Percentiles rank a stretch among this genome's conserved stretches.
Conservation (phyloP, 2,888 invertebrate species). For the Diplazon laetatorius region DNA sequence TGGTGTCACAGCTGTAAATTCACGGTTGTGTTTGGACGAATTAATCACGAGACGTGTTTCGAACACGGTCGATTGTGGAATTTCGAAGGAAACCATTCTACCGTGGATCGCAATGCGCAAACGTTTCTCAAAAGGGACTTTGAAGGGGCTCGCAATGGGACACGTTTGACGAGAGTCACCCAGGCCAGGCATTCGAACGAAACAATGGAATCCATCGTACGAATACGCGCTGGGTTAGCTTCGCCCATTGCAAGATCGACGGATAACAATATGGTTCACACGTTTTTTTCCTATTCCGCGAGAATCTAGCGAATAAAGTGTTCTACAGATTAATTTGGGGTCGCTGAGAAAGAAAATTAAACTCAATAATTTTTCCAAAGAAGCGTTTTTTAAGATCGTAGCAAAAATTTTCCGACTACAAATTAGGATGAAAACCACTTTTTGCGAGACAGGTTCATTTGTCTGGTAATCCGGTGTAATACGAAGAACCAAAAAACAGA, state of each 20-base stretch:
- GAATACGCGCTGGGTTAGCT: slow-evolving; percentile 23
- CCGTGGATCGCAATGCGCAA: not conserved
- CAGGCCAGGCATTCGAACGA: slow-evolving; percentile 1
- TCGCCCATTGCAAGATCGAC: slow-evolving; percentile 4
- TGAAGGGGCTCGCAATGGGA: slow-evolving; percentile 31
- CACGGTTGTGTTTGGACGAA: slow-evolving; percentile 36
- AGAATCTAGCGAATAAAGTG: no score
- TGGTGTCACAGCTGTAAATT: slow-evolving; percentile 13
- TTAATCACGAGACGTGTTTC: slow-evolving; percentile 29
- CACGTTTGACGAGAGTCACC: slow-evolving; percentile 11
- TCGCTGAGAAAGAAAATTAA: no score
- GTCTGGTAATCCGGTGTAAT: no score
- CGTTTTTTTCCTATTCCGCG: no score
- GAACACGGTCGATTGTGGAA: slow-evolving; percentile 22
- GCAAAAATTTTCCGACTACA: no score
- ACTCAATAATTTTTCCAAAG: no score
- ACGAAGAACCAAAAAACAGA: no score
- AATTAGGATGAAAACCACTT: no score
- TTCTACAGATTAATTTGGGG: no score
- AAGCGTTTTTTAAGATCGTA: no score
- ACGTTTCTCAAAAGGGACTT: not conserved
- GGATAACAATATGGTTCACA: no score
- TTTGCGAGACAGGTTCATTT: no score
- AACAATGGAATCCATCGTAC: slow-evolving; percentile 39
- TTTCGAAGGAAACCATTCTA: slow-evolving; percentile 35